Evolutionary conservation across 2,113 vertebrate species (phyloP).

Genomic region (Catharus fuscescens): DNA sequence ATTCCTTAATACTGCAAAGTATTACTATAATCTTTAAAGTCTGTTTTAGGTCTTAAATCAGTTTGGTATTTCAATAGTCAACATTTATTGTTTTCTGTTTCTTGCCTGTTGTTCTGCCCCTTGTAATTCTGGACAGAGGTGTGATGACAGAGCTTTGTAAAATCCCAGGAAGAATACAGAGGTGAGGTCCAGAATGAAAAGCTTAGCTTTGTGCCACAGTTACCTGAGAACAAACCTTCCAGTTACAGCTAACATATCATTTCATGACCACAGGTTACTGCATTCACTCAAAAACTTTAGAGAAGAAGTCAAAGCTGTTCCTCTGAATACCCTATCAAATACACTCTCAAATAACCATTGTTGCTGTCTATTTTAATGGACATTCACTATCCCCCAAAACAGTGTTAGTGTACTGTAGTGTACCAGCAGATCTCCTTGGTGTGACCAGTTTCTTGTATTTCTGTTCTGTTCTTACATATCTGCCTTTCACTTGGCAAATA

Average conservation of each 20-base stretch:
- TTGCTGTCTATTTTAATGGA: background rate
- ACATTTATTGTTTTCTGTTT: background rate
- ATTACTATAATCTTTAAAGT: background rate
- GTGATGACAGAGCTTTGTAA: background rate
- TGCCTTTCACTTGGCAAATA: background rate
- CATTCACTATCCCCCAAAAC: background rate
- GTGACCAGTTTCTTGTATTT: background rate
- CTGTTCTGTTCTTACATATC: background rate
- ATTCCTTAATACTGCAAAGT: background rate
- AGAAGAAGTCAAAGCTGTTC: background rate
- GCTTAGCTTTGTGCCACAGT: background rate
- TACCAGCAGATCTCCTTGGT: background rate
- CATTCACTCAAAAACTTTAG: background rate
- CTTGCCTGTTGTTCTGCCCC: background rate
- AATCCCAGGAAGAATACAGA: background rate
- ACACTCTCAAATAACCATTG: background rate
- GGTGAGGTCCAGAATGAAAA: background rate
- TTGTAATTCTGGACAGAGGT: background rate
- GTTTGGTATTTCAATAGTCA: background rate
- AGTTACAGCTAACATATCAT: background rate
- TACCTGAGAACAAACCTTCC: background rate
- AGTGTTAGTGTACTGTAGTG: background rate
- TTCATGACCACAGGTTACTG: background rate
- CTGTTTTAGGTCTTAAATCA: background rate
- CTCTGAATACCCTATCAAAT: background rate